These are phyloP conservation scores for Cromileptes altivelis DNA, from an alignment of 2,113 vertebrate genomes.

Conservation along the genomic window DNA sequence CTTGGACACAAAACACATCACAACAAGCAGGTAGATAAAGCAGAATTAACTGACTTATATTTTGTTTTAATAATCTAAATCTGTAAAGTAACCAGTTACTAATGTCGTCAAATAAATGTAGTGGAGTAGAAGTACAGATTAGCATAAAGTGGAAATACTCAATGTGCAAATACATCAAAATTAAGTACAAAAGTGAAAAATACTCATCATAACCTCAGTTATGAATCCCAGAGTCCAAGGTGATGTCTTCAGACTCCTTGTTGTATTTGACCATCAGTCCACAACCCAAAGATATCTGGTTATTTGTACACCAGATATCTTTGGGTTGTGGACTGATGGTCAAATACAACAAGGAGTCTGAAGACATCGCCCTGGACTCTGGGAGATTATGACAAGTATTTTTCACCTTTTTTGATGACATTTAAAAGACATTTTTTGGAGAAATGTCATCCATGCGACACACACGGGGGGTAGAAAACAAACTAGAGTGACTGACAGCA, in stretches of 20 bases:
- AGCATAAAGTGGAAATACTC: no score
- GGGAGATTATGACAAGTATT: neutral
- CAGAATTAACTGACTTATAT: no score
- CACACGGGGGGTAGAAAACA: neutral
- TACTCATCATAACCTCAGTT: neutral
- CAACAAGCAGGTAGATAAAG: no score
- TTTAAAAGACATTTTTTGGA: neutral
- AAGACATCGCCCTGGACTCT: neutral
- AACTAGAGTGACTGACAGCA: neutral
- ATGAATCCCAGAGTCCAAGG: neutral
- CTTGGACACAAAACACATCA: no score
- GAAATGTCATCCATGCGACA: neutral
- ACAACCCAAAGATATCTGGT: no score
- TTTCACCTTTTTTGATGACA: neutral
- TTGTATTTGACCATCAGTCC: neutral
- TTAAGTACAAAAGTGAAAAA: neutral
- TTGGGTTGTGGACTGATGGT: neutral
- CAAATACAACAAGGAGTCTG: neutral
- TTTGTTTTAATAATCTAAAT: no score
- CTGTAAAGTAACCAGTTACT: no score
- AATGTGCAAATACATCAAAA: no score
- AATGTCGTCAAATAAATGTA: neutral
- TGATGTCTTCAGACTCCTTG: neutral
- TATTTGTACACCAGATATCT: neutral
- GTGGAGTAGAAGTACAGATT: neutral